Base-by-base conservation (phyloP, 2,888 invertebrate species). In the Erannis defoliaria region DNA sequence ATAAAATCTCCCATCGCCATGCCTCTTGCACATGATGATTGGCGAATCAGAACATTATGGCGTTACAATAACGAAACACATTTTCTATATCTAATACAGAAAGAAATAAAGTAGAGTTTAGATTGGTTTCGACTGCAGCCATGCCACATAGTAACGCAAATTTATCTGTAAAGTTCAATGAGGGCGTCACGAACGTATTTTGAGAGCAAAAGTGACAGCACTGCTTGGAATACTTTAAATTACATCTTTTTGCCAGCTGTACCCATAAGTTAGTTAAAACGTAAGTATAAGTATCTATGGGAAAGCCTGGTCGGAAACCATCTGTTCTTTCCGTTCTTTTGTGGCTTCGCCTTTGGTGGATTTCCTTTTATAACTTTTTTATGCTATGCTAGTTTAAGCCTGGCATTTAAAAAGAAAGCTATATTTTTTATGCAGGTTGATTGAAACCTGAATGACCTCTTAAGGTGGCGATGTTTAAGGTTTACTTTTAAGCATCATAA, bases 261-360 rank as follows among this genome's bases (percentile, higher is more conserved):
- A n/a, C n/a, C n/a, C n/a, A n/a, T n/a, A n/a, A n/a, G n/a, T n/a
- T n/a, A n/a, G n/a, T n/a, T n/a, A n/a, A n/a, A n/a, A n/a, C n/a
- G n/a, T n/a, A n/a, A n/a, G n/a, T n/a, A n/a, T n/a, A n/a, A n/a
- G n/a, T n/a, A n/a, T n/a, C n/a, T n/a, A 49, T 49, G 70, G 64
- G 66, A 68, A 68, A 42, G 50, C 12, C 21, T 33, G n/a, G 59
- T 35, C 55, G 53, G 55, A 21, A 33, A 31, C 67, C 68, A 68
- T 64, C 67, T 71, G 70, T 63, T 64, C 68, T 67, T 62, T 68
- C 68, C 68, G 70, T 33, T 68, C 62, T 42, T 71, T 71, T 68
- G 65, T 67, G 68, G 65, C 62, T 71, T 71, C 70, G 53, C 16
- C 48, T 64, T 55, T 58, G 60, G 62, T 53, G 40, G 38, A 60